Base-by-base conservation (phyloP, 2,888 invertebrate genomes). In the Agrochola circellaris region DNA sequence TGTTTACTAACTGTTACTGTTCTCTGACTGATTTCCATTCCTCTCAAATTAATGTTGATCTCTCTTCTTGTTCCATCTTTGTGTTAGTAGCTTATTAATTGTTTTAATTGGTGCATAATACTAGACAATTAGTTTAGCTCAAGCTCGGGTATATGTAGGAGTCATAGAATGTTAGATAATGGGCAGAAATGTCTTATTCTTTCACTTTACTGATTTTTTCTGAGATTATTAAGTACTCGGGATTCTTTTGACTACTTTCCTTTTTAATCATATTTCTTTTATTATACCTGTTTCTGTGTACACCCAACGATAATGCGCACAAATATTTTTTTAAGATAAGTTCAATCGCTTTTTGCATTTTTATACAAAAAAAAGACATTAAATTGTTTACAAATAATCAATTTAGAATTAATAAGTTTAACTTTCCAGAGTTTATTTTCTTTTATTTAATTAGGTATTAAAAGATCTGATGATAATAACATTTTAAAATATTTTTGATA, bases 1-100 rank as follows among this genome's bases (percentile, higher is more conserved):
- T 70, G 30, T 42, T 38, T 48, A 78, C 62, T 66, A 65, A 79
- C 81, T 74, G 69, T 83, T 64, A 66, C 68, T 73, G 75, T 72
- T 62, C 69, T 54, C 67, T 71, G 89, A 91, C 89, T 91, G 90
- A 91, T 83, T 74, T 84, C 79, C 90, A 92, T 92, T 92, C 90
- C 90, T 88, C 70, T 79, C 76, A 79, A 77, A 83, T 56, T 87
- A 74, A 79, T 74, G 23, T 79, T 81, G 88, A 88, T 87, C 87
- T 88, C 87, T 84, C 76, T 85, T 74, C 74, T 79, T 75, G 38
- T 83, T 83, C 68, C 65, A 74, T 70, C 48, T 74, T 73, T 77
- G 69, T 81, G 42, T 74, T 77, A 67, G 70, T 45, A 38, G 73
- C 77, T 83, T 71, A 61, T 66, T 80, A 54, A 26, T 74, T 69